Conservation (phyloP, 2,113 vertebrate species). For the Ardeotis arabs region DNA sequence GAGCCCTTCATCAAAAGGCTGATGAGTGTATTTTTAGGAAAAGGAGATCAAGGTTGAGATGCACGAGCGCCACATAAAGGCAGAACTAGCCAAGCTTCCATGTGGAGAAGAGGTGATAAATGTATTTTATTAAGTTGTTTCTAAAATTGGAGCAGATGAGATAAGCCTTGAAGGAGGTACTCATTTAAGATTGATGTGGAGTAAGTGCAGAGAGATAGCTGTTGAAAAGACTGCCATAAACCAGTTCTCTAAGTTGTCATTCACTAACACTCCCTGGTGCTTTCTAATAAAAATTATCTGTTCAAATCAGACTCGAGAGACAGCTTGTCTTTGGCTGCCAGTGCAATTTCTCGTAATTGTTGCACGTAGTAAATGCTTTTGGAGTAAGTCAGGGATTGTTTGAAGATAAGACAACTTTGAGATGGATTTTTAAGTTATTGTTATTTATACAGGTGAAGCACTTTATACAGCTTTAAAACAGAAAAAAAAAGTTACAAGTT, state of each 20-base stretch:
- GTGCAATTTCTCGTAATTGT: neutral
- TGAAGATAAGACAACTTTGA: neutral
- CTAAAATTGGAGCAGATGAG: slow-evolving; percentile 40
- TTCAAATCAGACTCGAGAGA: slow-evolving; percentile 33
- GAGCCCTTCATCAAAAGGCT: neutral
- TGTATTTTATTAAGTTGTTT: slow-evolving; percentile 49
- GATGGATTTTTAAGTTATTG: neutral
- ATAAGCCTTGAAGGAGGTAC: slow-evolving; percentile 17
- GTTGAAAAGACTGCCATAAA: slow-evolving; percentile 25
- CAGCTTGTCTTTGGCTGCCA: slow-evolving; percentile 30
- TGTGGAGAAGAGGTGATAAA: slow-evolving; percentile 16
- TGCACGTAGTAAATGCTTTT: neutral
- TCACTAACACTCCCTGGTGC: neutral
- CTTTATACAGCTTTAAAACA: neutral
- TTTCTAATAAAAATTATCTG: slow-evolving; percentile 61
- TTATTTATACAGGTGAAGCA: neutral
- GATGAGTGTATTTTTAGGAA: neutral
- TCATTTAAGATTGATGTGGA: slow-evolving; percentile 44
- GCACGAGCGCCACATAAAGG: neutral
- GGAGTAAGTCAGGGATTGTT: neutral
- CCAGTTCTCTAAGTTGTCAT: slow-evolving; percentile 28
- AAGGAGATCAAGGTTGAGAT: neutral
- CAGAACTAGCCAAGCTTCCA: neutral
- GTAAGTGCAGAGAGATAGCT: neutral
- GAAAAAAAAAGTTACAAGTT: neutral